phyloP scores from a whole-genome alignment of 64 coral and sea anemone genomes.

The Acropora yongei region DNA sequence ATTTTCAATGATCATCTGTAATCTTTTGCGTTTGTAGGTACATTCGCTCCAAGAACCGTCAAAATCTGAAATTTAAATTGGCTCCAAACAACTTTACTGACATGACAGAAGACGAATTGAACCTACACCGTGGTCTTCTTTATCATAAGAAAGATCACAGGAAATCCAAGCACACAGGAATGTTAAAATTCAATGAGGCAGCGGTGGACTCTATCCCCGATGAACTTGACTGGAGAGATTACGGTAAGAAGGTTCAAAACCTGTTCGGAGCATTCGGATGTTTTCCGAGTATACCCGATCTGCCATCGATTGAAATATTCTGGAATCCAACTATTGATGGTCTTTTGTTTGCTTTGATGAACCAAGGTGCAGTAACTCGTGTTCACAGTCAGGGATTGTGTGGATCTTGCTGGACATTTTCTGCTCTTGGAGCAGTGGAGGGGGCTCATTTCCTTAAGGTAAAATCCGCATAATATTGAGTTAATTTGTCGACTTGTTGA shows the following conservation, averaged over 20 bases:
- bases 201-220: constrained; percentile 27
- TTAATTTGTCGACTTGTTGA: background rate
- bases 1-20: background rate
- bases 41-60: constrained; percentile 90
- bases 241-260: constrained; percentile 45
- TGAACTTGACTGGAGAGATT: constrained; percentile 88
- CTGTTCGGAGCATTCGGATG: no score
- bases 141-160: constrained; percentile 33
- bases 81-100: constrained; percentile 81
- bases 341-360: background rate
- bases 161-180: background rate
- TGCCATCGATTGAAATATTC: no score
- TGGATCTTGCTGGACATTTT: constrained; percentile 93
- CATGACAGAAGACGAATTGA: constrained; percentile 71
- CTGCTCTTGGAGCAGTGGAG: constrained; percentile 76
- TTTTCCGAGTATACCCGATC: no score
- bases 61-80: constrained; percentile 80
- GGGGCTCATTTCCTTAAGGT: constrained; percentile 79
- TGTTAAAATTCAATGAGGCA: constrained; percentile 28
- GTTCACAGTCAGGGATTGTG: constrained; percentile 90
- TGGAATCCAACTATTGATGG: no score
- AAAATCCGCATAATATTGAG: background rate
- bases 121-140: constrained; percentile 69
- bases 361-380: constrained; percentile 71
- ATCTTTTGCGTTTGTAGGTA: constrained; percentile 36